Base-by-base conservation (phyloP, 2,797 vertebrate genomes). In the Tachyglossus aculeatus region DNA sequence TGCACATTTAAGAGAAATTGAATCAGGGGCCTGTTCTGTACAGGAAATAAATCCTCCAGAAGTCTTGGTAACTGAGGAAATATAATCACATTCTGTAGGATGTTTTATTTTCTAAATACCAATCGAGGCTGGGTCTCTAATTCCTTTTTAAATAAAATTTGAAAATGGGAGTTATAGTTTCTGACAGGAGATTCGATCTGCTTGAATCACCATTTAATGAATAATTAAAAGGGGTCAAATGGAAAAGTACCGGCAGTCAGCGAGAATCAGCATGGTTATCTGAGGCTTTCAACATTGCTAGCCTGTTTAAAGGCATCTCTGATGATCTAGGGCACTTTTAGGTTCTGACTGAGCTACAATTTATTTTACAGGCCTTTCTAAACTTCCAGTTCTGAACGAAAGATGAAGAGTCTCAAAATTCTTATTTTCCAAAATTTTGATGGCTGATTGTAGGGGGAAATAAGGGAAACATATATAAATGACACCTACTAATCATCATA, bases 1-100 rank as follows among this genome's bases (percentile, higher is more conserved):
- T 7, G 68, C 36, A 39, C 45, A 51, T 45, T 57, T 74, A n/a
- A 65, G 44, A 55, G 67, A 68, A 71, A 63, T 68, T 71, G 67
- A 71, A 78, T 24, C 67, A 51, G 31, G n/a, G 36, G 31, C 31
- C 63, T 59, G 21, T 36, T 50, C 8, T 13, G 27, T 51, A 8
- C 44, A 47, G 44, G 25, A 25, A 39, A 70, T 59, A 56, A 70
- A 16, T 77, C 58, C 71, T 47, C 56, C 67, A 71, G 74, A 9
- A 74, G 18, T 18, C 41, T 22, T 57, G 71, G 65, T 61, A 69
- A 53, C 45, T 38, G 31, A 55, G 51, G 59, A 71, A 39, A 22
- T 41, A 64, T 67, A 74, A 55, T 56, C 39, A 5, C 67, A 64
- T 39, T 56, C 60, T 2, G 50, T 39, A 24, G 14, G 37, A 51